Evolutionary conservation across 2,888 invertebrate genomes (phyloP).

Genomic region (Zygothrica quintamaculata): DNA sequence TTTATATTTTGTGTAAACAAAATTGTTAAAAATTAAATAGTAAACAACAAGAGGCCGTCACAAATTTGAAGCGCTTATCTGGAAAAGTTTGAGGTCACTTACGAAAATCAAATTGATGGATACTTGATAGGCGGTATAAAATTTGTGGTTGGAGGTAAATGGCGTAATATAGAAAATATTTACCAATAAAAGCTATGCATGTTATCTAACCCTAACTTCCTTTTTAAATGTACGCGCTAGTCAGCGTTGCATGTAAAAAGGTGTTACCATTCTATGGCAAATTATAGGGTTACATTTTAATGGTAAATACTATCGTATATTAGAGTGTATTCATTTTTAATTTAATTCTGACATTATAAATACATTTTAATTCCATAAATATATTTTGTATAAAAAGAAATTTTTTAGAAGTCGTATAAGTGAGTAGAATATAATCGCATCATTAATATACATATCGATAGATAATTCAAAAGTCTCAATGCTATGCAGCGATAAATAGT

Average conservation of each 20-base stretch:
- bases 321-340: no score
- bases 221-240: conserved; percentile 11
- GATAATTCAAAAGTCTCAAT: neutral
- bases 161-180: neutral
- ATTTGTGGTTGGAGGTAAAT: neutral
- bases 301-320: no score
- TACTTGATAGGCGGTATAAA: conserved; percentile 2
- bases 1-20: conserved; percentile 53
- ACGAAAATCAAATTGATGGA: conserved; percentile 13
- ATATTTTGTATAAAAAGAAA: no score
- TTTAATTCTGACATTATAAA: no score
- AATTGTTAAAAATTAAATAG: conserved; percentile 52
- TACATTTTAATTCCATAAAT: no score
- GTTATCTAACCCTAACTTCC: no score
- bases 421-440: neutral
- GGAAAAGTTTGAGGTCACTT: conserved; percentile 28
- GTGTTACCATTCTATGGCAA: neutral
- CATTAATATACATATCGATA: conserved; percentile 9
- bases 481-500: neutral
- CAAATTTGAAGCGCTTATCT: conserved; percentile 41
- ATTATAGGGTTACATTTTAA: neutral
- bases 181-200: no score
- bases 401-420: no score
- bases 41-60: conserved; percentile 30
- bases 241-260: conserved; percentile 6